Percentiles rank a stretch among this genome's conserved stretches.
Conservation (phyloP, 2,888 invertebrate genomes). For the Drosophila conformis region DNA sequence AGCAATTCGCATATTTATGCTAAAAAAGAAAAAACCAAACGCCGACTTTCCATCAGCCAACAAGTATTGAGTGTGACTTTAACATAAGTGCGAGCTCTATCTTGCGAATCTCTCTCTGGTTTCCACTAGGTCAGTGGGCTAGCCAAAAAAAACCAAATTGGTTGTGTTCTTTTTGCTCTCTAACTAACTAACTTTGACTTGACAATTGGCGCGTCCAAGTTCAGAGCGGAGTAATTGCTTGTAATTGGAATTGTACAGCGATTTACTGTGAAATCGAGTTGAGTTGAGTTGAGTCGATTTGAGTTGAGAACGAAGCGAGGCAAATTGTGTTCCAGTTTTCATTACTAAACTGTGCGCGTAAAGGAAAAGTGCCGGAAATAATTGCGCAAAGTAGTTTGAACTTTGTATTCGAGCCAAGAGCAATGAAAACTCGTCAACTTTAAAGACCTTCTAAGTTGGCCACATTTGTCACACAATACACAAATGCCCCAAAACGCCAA, state of each 20-base stretch:
- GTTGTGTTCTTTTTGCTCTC: slow-evolving; percentile 6
- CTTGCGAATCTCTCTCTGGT: slow-evolving; percentile 24
- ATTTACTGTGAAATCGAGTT: slow-evolving; percentile 73
- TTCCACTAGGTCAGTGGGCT: slow-evolving; percentile 51
- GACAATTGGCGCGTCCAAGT: slow-evolving; percentile 48
- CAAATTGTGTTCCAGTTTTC: slow-evolving; percentile 59
- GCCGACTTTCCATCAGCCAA: slow-evolving; percentile 18
- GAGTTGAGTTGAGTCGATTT: slow-evolving; percentile 5
- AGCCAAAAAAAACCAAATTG: background rate
- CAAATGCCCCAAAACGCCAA: background rate
- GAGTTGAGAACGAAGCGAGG: slow-evolving; percentile 18
- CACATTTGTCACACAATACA: slow-evolving; percentile 4
- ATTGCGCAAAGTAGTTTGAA: slow-evolving; percentile 78
- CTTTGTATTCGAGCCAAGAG: slow-evolving; percentile 45
- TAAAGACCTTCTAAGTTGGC: slow-evolving; percentile 21
- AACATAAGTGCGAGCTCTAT: slow-evolving; percentile 4
- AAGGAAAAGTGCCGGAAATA: slow-evolving; percentile 79
- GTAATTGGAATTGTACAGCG: slow-evolving; percentile 71
- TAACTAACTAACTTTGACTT: slow-evolving; percentile 53
- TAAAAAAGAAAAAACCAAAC: slow-evolving; percentile 43
- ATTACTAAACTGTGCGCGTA: slow-evolving; percentile 10
- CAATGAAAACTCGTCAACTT: slow-evolving; percentile 26
- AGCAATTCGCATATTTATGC: slow-evolving; percentile 66
- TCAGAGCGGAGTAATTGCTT: slow-evolving; percentile 66
- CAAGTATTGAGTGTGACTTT: slow-evolving; percentile 10